Base-by-base conservation (phyloP, 2,888 invertebrate genomes). In the Scaptomyza caliginosa region DNA sequence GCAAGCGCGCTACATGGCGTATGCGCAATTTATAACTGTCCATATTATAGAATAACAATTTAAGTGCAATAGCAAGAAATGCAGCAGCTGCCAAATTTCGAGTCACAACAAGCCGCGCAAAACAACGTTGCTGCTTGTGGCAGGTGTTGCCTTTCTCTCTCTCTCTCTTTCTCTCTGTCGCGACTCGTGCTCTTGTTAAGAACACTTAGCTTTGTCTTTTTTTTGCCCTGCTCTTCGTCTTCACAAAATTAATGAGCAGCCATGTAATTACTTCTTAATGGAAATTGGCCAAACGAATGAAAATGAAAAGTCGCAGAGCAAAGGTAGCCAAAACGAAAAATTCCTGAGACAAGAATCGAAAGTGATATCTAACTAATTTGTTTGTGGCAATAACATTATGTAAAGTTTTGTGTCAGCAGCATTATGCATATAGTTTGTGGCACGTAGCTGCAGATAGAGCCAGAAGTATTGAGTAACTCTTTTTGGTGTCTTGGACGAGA, bases 211-310 rank as follows among this genome's bases (percentile, higher is more conserved):
- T 16, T 7, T 19, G 38, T 19, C 17, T 11, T 59, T 36, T 36
- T 36, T n/a, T 10, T n/a, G n/a, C n/a, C n/a, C n/a, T n/a, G n/a
- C 42, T 10, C 21, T 54, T 45, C 62, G 13, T 16, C 32, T 74
- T 82, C 87, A 72, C 64, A 60, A 80, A 77, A 74, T 88, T 88
- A 86, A 86, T 86, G 88, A 87, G 74, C 73, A 79, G 75, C 86
- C 82, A 74, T 76, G 80, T 79, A 88, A 88, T 84, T 79, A 67
- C 79, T 86, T 86, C 88, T 86, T 77, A 77, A 88, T 86, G 85
- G 82, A 88, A 86, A 88, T 86, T 86, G 84, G 75, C 83, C 86
- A 62, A 67, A 67, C 65, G 57, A 51, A 58, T 32, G 7, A 58
- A 62, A 71, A 62, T 19, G 42, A 51, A 66, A 50, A 34, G n/a